Conservation (phyloP, 2,797 vertebrate species). For the Acanthopagrus latus region DNA sequence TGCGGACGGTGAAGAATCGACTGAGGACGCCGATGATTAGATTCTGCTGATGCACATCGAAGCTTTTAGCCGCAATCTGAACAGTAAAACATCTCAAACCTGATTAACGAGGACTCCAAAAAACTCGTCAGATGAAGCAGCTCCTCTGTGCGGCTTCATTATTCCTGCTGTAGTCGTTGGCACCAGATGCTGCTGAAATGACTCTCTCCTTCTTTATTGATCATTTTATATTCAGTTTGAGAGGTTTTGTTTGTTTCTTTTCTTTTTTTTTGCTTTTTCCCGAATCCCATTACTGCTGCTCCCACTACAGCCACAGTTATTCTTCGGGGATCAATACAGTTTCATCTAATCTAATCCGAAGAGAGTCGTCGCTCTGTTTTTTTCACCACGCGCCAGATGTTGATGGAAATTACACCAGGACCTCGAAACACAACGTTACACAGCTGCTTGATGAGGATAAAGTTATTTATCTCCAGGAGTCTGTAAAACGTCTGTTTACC, state of each 20-base stretch:
- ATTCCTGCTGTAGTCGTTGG: not conserved
- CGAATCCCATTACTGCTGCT: constrained; percentile 48
- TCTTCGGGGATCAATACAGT: constrained; percentile 59
- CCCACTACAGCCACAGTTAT: constrained; percentile 21
- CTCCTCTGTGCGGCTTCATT: not conserved
- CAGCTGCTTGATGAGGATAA: not conserved
- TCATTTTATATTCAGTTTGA: constrained; percentile 53
- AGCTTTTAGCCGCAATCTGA: not conserved
- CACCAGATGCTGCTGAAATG: constrained; percentile 13
- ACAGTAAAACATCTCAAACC: not conserved
- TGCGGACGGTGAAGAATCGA: not conserved
- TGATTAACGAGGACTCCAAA: not conserved
- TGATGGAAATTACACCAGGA: not conserved
- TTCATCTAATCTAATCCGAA: constrained; percentile 52
- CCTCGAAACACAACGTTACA: not conserved
- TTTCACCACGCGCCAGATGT: constrained; percentile 19
- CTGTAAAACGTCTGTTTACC: not conserved
- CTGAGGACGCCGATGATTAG: not conserved
- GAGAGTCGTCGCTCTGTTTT: constrained; percentile 23
- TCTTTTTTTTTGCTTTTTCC: not conserved
- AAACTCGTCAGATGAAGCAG: not conserved
- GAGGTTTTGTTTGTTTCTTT: constrained; percentile 9
- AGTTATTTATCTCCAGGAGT: not conserved
- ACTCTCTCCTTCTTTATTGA: constrained; percentile 29
- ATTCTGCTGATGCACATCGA: not conserved